These are phyloP conservation scores for Papilio polytes DNA, from an alignment of 1,140 invertebrate species.

Conservation along the genomic window DNA sequence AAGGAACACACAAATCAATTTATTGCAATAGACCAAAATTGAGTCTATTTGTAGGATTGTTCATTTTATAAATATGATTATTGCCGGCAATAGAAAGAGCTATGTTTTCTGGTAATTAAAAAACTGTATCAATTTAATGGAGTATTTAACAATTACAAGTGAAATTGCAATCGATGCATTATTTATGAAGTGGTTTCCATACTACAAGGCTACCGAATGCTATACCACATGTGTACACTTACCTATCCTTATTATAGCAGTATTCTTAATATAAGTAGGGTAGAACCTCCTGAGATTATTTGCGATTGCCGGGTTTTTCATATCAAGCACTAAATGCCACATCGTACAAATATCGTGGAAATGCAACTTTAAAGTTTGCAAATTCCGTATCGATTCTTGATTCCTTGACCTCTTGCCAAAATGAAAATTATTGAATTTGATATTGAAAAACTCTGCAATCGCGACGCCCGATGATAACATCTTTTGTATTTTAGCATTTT, in stretches of 20 bases:
- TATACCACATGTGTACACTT: slow-evolving; percentile 74
- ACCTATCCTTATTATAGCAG: slow-evolving; percentile 74
- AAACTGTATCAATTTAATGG: background rate
- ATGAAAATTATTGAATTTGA: slow-evolving; percentile 14
- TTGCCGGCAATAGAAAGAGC: too few relatives aligned
- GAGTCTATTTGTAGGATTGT: too few relatives aligned
- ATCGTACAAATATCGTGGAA: background rate
- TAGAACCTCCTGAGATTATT: slow-evolving; percentile 76
- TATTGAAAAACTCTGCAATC: slow-evolving; percentile 44
- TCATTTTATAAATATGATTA: too few relatives aligned
- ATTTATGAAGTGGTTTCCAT: slow-evolving; percentile 48
- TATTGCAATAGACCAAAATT: too few relatives aligned
- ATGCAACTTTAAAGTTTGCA: background rate
- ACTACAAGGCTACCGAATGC: slow-evolving; percentile 65
- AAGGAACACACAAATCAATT: too few relatives aligned
- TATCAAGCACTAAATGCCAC: slow-evolving; percentile 25
- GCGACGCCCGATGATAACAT: slow-evolving; percentile 61
- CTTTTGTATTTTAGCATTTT: slow-evolving; percentile 77
- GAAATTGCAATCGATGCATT: background rate
- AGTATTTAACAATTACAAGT: background rate
- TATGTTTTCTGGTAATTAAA: too few relatives aligned
- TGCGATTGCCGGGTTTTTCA: slow-evolving; percentile 49
- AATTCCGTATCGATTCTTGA: background rate
- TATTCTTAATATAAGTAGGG: slow-evolving; percentile 80
- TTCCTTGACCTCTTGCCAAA: slow-evolving; percentile 35